Evolutionary conservation across 92 coral and sea anemone species (phyloP), one percentile per base, ranked within the genome.

Genomic region (Paramuricea clavata): DNA sequence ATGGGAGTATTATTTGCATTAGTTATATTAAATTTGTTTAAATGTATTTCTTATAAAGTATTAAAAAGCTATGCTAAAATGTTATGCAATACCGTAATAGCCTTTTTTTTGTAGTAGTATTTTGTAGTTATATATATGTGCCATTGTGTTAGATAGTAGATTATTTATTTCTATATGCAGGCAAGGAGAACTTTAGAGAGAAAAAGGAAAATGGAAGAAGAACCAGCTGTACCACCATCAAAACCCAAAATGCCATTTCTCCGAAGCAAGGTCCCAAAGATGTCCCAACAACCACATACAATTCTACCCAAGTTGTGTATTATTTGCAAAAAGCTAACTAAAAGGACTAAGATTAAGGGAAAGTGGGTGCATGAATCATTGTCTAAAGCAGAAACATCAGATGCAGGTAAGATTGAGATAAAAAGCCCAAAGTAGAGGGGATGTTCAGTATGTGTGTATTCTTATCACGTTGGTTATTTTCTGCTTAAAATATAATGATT

Each of bases 331-430:
- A 74, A 43, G 34, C 4, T 74, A 1, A 31, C 57, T 74, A 74
- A 74, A 74, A 74, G 81, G 81, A 74, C 81, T 74, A 74, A 74
- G 81, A 49, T 74, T 74, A 74, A 74, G 25, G 81, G 64, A 23
- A 47, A 74, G 16, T 74, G 64, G 81, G 64, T 49, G 21, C 81
- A 74, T 74, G 81, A 74, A 49, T 12, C 81, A 42, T 74, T 74
- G 81, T 74, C 59, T 74, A 74, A 74, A 74, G 81, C 81, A 74
- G 81, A 43, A 74, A 74, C 81, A 44, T 74, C 81, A 43, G 81
- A 74, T 74, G 81, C 59, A 74, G 81, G 81, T 74, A 49, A 74
- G 59, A 49, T 44, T 15, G 81, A 74, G 7, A 74, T 49, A 43
- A 44, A 74, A 74, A 44, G 17, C 13, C 49, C 19, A 42, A 72